These are phyloP conservation scores for Cariama cristata DNA, from an alignment of 2,113 vertebrate genomes.

Conservation along the genomic window DNA sequence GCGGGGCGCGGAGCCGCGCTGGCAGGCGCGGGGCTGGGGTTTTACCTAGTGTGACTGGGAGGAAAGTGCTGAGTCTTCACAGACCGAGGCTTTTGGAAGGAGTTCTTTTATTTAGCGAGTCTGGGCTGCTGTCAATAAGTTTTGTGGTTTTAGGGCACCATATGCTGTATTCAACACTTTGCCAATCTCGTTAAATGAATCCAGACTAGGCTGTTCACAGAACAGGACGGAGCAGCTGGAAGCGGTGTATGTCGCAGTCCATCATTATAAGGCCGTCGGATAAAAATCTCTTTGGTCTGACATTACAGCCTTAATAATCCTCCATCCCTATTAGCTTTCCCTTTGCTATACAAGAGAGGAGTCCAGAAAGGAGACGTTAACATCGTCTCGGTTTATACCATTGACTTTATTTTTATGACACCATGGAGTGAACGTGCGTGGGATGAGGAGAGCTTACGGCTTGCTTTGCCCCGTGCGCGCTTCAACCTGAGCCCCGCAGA, in stretches of 20 bases:
- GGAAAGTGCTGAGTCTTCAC: constrained; percentile 43
- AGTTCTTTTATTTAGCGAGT: constrained; percentile 34
- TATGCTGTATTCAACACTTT: constrained; percentile 69
- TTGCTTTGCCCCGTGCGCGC: rapidly evolving
- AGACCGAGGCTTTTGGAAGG: neutral
- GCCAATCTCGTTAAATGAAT: constrained; percentile 44
- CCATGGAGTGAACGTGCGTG: neutral
- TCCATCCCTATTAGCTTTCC: neutral
- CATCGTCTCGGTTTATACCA: neutral
- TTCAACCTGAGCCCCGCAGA: neutral
- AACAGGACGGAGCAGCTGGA: constrained; percentile 54
- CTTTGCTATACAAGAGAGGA: neutral
- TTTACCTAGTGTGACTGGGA: constrained; percentile 9
- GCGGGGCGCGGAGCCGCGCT: rapidly evolving
- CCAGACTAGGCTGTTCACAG: constrained; percentile 34
- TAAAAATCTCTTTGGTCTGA: constrained; percentile 22
- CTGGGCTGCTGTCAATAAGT: constrained; percentile 66
- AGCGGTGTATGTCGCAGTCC: neutral
- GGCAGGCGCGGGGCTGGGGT: neutral
- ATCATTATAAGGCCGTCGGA: neutral
- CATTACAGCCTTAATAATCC: neutral
- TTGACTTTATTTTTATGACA: neutral
- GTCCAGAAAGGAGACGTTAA: neutral
- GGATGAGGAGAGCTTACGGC: neutral
- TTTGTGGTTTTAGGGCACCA: constrained; percentile 68